Evolutionary conservation across 2,797 vertebrate species (phyloP).

Genomic region (Cyprinodon diabolis): DNA sequence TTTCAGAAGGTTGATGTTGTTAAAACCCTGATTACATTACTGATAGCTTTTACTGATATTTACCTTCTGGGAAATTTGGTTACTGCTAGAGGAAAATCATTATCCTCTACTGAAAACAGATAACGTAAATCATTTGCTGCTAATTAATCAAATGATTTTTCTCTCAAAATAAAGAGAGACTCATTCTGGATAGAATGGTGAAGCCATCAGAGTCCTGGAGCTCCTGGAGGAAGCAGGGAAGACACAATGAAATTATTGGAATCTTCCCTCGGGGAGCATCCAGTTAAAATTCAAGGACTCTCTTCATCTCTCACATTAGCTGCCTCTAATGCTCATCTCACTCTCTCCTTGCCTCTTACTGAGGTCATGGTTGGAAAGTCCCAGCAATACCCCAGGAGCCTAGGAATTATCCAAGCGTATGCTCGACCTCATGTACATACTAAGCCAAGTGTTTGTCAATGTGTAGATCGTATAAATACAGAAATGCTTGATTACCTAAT

Average conservation of each 20-base stretch:
- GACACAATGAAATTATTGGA: conserved; percentile 59
- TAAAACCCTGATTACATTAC: conserved; percentile 42
- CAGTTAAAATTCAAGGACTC: conserved; percentile 72
- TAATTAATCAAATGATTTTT: conserved; percentile 48
- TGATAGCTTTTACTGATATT: conserved; percentile 45
- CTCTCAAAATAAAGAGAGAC: conserved; percentile 30
- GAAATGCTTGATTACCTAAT: conserved; percentile 14
- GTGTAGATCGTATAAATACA: conserved; percentile 19
- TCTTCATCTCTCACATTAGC: conserved; percentile 39
- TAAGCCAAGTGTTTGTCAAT: conserved; percentile 49
- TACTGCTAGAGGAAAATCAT: conserved; percentile 40
- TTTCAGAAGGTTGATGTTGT: conserved; percentile 5
- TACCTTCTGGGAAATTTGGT: conserved; percentile 31
- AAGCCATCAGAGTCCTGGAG: conserved; percentile 43
- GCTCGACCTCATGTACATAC: background rate
- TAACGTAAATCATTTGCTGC: conserved; percentile 39
- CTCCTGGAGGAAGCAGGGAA: conserved; percentile 44
- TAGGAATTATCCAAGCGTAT: conserved; percentile 36
- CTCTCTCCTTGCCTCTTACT: conserved; percentile 49
- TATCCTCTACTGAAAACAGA: conserved; percentile 31
- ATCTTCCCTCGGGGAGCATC: conserved; percentile 55
- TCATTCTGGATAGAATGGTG: conserved; percentile 34
- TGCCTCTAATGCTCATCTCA: conserved; percentile 48
- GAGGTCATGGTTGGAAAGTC: conserved; percentile 70
- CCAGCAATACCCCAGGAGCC: conserved; percentile 61